phyloP scores from a whole-genome alignment of 2,888 invertebrate genomes.

The Cyrtodaria siliqua region DNA sequence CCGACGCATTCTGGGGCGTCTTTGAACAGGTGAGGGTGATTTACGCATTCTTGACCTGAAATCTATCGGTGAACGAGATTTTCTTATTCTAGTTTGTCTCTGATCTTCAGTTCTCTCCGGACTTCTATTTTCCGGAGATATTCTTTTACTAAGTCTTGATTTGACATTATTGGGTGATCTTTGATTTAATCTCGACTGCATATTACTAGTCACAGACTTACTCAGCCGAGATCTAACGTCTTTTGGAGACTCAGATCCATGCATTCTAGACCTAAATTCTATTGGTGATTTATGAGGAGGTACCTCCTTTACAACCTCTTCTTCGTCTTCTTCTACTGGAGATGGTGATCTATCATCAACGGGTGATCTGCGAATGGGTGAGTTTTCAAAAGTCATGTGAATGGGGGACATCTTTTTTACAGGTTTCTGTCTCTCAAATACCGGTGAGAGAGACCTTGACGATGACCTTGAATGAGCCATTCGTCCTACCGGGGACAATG shows the following conservation, averaged over 20 bases:
- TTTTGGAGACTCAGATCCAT: constrained; percentile 25
- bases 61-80: constrained; percentile 38
- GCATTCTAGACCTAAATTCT: constrained; percentile 47
- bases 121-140: constrained; percentile 22
- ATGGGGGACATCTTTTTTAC: constrained; percentile 42
- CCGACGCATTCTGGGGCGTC: constrained; percentile 11
- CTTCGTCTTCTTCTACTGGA: constrained; percentile 20
- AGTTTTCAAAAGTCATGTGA: constrained; percentile 62
- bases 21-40: constrained; percentile 25
- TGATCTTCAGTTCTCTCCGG: constrained; percentile 28
- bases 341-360: constrained; percentile 10
- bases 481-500: constrained; percentile 1
- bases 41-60: constrained; percentile 9
- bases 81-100: constrained; percentile 23
- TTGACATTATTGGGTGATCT: constrained; percentile 45
- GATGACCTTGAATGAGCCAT: constrained; percentile 5
- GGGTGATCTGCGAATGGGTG: constrained; percentile 11
- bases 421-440: constrained; percentile 5
- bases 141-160: constrained; percentile 50
- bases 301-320: constrained; percentile 16
- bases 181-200: constrained; percentile 3
- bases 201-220: background rate
- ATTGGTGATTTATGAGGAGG: constrained; percentile 17
- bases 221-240: constrained; percentile 48
- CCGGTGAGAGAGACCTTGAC: constrained; percentile 40